Evolutionary conservation across 2,797 vertebrate species (phyloP).

Genomic region (Enteromius mattozi): DNA sequence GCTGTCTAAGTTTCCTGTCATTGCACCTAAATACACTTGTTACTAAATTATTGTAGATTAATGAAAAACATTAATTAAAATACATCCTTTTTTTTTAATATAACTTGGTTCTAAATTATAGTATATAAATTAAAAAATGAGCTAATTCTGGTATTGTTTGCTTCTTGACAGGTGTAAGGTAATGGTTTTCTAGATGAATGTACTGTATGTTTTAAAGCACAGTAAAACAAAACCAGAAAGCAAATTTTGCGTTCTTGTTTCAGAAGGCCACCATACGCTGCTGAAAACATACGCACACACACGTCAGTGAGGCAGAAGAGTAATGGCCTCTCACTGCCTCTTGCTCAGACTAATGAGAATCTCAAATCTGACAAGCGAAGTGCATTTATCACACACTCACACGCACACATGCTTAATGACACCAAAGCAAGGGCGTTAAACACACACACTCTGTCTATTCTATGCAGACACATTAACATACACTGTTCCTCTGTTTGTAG

Average conservation of each 20-base stretch:
- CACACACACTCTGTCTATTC: conserved; percentile 17
- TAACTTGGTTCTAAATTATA: background rate
- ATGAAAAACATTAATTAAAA: background rate
- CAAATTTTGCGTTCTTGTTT: background rate
- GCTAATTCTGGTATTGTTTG: background rate
- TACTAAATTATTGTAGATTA: background rate
- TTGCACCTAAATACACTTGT: background rate
- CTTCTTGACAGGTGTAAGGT: background rate
- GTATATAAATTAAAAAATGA: background rate
- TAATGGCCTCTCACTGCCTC: conserved; percentile 75
- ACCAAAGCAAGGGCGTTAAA: conserved; percentile 64
- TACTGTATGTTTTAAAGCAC: background rate
- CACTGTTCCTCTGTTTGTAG: conserved; percentile 12
- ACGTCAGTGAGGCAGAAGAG: conserved; percentile 71
- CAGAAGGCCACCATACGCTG: background rate
- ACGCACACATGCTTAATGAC: conserved; percentile 67
- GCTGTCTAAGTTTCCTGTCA: background rate
- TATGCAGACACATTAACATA: conserved; percentile 36
- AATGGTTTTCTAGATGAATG: background rate
- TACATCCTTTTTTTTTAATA: background rate
- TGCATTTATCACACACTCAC: conserved; percentile 77
- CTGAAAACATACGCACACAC: conserved; percentile 25
- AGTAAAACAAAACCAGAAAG: background rate
- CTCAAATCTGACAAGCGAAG: conserved; percentile 79
- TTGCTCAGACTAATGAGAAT: conserved; percentile 82